A percentile compares a stretch with the other conserved stretches of the same genome.
Conservation (phyloP, 2,113 vertebrate genomes). For the Sebastes fasciatus region DNA sequence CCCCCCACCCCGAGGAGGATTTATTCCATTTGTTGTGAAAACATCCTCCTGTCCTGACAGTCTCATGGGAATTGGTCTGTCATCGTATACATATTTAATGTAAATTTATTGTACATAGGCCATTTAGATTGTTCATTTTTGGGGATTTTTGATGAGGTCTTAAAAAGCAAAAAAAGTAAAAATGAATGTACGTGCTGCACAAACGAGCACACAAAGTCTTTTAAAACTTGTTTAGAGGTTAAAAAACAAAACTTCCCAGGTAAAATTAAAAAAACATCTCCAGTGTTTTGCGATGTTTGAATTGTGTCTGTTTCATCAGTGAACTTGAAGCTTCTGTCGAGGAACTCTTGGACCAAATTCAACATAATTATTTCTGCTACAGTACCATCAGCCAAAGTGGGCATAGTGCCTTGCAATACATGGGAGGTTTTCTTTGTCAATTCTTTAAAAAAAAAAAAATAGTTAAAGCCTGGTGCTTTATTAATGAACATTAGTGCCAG, state of each 20-base stretch:
- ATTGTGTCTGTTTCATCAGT: not conserved
- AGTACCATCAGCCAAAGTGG: constrained; percentile 70
- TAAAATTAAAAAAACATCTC: constrained; percentile 8
- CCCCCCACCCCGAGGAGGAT: not conserved
- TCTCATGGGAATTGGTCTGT: constrained; percentile 16
- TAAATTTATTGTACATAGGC: constrained; percentile 85
- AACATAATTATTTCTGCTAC: constrained; percentile 21
- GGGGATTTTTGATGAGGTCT: constrained; percentile 40
- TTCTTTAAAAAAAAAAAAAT: not conserved
- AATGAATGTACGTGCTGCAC: constrained; percentile 75
- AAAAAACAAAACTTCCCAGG: not conserved
- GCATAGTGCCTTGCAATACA: constrained; percentile 38
- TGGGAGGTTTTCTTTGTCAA: constrained; percentile 14
- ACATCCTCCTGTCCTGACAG: not conserved
- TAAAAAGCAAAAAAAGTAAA: constrained; percentile 46
- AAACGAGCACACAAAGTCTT: constrained; percentile 32
- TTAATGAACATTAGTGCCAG: constrained; percentile 8
- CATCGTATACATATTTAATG: constrained; percentile 81
- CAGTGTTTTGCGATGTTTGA: constrained; percentile 11
- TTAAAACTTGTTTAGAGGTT: constrained; percentile 18
- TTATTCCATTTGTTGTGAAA: constrained; percentile 17
- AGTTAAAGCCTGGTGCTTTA: constrained; percentile 61
- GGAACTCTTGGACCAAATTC: constrained; percentile 54
- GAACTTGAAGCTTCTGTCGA: constrained; percentile 18
- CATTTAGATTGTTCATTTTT: constrained; percentile 55